These are phyloP conservation scores for Bicyclus anynana DNA, from an alignment of 1,140 invertebrate species.

Conservation along the genomic window DNA sequence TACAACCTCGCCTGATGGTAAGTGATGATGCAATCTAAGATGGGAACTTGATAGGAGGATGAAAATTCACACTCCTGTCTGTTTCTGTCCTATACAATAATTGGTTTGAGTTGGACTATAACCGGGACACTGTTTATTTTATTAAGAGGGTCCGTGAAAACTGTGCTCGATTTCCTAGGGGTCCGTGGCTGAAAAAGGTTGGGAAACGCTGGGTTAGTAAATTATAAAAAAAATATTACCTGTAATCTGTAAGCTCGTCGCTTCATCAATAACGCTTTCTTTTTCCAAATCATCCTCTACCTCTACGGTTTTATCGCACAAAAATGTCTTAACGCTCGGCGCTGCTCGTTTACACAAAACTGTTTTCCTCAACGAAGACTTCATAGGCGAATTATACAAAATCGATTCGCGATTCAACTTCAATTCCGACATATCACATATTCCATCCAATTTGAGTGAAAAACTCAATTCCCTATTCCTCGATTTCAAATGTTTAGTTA, in stretches of 20 bases:
- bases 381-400: conserved; percentile 52
- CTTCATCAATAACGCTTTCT: conserved; percentile 45
- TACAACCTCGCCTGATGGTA: too few species aligned
- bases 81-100: too few species aligned
- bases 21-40: too few species aligned
- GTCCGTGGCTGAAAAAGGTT: too few species aligned
- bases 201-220: too few species aligned
- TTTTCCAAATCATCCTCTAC: conserved; percentile 26
- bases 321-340: background rate
- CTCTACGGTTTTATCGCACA: conserved; percentile 9
- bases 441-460: conserved; percentile 51
- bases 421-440: conserved; percentile 41
- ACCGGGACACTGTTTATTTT: too few species aligned
- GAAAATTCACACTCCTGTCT: too few species aligned
- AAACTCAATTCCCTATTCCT: conserved; percentile 57
- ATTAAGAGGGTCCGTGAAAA: too few species aligned
- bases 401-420: conserved; percentile 37
- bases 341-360: conserved; percentile 37
- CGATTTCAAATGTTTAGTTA: conserved; percentile 46
- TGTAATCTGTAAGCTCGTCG: conserved; percentile 66
- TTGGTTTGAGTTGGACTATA: too few species aligned
- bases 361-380: conserved; percentile 47
- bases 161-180: too few species aligned
- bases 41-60: too few species aligned
- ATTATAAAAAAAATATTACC: conserved; percentile 53